These are phyloP conservation scores for Vimba vimba DNA, from an alignment of 2,113 vertebrate genomes.

Conservation along the genomic window DNA sequence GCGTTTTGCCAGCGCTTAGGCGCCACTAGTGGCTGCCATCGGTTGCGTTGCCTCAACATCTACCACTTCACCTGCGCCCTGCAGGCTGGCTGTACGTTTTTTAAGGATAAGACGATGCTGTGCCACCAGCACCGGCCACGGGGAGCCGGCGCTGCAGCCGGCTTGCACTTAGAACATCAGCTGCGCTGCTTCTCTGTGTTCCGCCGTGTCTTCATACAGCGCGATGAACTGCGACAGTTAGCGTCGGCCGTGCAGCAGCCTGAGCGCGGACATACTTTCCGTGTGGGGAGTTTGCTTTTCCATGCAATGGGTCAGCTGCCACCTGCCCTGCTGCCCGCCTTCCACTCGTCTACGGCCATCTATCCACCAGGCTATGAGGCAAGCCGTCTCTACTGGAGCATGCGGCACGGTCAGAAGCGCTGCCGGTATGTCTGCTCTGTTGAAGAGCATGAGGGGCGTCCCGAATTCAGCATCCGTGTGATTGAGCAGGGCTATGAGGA, in stretches of 20 bases:
- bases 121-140: conserved; percentile 95
- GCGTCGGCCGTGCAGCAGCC: conserved; percentile 90
- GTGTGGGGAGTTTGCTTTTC: conserved; percentile 93
- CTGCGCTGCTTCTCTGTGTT: conserved; percentile 94
- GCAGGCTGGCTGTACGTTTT: conserved; percentile 97
- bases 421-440: conserved; percentile 94
- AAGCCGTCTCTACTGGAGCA: conserved; percentile 96
- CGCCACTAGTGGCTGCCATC: conserved; percentile 94
- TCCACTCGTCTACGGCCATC: conserved; percentile 89
- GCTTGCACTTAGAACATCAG: conserved; percentile 86
- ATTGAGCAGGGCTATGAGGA: conserved; percentile 94
- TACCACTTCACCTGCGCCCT: conserved; percentile 98
- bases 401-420: conserved; percentile 89
- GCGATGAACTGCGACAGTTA: conserved; percentile 92
- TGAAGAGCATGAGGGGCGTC: conserved; percentile 84
- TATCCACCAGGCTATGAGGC: conserved; percentile 94
- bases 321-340: conserved; percentile 87
- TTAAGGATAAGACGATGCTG: conserved; percentile 99
- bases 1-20: conserved; percentile 93
- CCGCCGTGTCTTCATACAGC: conserved; percentile 92
- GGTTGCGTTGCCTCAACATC: conserved; percentile 94
- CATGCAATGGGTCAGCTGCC: conserved; percentile 91
- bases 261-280: conserved; percentile 92
- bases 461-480: conserved; percentile 86
- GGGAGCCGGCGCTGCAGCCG: conserved; percentile 66